A percentile compares a stretch with the other conserved stretches of the same genome.
These are phyloP conservation scores for Xanthorhoe spadicearia DNA, from an alignment of 2,888 invertebrate species.

Conservation along the genomic window DNA sequence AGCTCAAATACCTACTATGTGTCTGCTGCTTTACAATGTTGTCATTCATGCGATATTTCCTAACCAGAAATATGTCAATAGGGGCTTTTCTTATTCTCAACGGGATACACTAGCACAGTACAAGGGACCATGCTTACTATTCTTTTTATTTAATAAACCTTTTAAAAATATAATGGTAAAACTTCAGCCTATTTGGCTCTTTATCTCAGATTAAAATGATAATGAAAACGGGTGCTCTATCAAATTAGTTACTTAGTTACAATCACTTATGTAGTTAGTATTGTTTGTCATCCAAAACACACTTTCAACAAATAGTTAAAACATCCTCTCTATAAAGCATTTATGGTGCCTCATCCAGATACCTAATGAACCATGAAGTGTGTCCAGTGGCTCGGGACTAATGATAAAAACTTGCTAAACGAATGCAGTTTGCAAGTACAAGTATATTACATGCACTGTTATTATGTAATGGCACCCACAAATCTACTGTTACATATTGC, in stretches of 20 bases:
- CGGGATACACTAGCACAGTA: not conserved
- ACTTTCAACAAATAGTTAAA: not conserved
- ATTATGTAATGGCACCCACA: not conserved
- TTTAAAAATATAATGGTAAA: too few relatives aligned
- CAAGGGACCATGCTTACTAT: too few relatives aligned
- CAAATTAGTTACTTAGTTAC: too few relatives aligned
- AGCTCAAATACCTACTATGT: too few relatives aligned
- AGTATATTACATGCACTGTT: not conserved
- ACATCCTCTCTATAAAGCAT: not conserved
- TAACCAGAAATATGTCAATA: too few relatives aligned
- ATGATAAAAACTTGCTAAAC: constrained; percentile 2
- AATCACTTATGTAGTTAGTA: too few relatives aligned
- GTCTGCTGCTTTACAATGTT: too few relatives aligned
- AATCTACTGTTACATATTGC: not conserved
- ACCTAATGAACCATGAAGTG: not conserved
- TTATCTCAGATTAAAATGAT: too few relatives aligned
- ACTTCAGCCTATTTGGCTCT: too few relatives aligned
- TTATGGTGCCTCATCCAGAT: not conserved
- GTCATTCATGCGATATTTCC: too few relatives aligned
- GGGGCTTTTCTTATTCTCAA: not conserved
- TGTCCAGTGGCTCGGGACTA: not conserved
- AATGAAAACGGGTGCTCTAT: too few relatives aligned
- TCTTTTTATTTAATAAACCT: too few relatives aligned
- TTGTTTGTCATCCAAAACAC: not conserved
- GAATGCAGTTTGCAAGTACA: not conserved